Conservation (phyloP, 2,888 invertebrate genomes). For the Rhagonycha lutea region DNA sequence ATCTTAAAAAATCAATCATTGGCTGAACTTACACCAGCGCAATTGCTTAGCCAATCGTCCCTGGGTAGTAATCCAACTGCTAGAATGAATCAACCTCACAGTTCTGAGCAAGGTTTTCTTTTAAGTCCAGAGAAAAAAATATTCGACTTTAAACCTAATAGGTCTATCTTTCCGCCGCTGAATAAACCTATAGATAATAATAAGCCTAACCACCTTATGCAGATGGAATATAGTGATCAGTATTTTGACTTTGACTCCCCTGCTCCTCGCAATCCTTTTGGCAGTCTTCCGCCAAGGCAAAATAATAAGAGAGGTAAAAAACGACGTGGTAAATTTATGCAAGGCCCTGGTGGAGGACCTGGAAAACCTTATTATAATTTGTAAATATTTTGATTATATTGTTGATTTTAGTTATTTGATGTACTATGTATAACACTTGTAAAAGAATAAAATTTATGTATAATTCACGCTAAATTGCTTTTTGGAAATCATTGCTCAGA, state of each 20-base stretch:
- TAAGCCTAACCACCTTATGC: not conserved
- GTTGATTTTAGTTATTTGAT: not conserved
- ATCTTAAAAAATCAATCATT: slow-evolving; percentile 46
- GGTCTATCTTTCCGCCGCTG: not conserved
- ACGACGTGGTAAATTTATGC: not conserved
- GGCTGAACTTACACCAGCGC: slow-evolving; percentile 52
- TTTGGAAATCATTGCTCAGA: not conserved
- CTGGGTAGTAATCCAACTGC: not conserved
- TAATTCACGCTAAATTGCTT: not conserved
- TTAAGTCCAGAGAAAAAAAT: not conserved
- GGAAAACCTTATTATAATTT: not conserved
- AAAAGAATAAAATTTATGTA: not conserved
- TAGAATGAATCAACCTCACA: not conserved
- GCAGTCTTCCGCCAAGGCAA: not conserved
- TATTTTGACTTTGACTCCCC: not conserved
- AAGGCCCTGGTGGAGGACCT: not conserved
- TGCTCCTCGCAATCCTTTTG: not conserved
- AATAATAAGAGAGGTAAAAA: not conserved
- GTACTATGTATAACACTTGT: not conserved
- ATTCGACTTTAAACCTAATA: not conserved
- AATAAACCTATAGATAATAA: not conserved
- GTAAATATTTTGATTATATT: not conserved
- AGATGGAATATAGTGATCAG: not conserved
- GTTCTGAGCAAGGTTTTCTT: not conserved
- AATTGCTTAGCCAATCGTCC: slow-evolving; percentile 39